These are phyloP conservation scores for Amphiura filiformis DNA, from an alignment of 35 echinoderm and acorn worm genomes.

Conservation along the genomic window DNA sequence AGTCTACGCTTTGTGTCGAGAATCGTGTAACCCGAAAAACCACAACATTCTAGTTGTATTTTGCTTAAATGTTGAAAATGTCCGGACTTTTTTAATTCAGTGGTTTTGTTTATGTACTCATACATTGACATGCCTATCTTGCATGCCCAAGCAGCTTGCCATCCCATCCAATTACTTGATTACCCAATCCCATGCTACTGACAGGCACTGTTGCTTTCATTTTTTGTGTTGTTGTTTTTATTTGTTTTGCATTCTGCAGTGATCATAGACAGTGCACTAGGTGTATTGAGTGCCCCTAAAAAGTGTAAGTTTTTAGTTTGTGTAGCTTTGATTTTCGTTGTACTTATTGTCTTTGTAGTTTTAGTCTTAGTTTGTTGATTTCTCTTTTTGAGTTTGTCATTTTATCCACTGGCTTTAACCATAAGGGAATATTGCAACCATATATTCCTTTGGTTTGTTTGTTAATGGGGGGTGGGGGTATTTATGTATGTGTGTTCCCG, in stretches of 20 bases:
- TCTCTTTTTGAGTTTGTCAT: neutral
- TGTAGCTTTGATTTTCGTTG: neutral
- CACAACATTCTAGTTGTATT: no score
- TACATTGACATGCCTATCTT: no score
- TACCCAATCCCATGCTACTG: no score
- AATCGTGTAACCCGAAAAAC: no score
- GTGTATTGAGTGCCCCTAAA: neutral
- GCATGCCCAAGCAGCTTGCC: no score
- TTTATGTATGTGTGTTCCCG: neutral
- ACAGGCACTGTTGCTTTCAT: no score
- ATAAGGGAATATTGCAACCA: neutral
- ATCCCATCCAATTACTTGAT: no score
- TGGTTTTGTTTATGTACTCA: no score
- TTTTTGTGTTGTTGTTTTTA: neutral
- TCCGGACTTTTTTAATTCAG: no score
- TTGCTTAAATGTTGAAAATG: no score
- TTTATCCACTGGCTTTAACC: neutral
- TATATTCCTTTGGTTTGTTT: neutral
- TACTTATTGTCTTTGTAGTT: neutral
- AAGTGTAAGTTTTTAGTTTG: neutral
- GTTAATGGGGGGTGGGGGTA: neutral
- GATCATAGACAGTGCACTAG: neutral
- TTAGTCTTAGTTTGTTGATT: neutral
- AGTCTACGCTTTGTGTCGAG: no score
- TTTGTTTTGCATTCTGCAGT: neutral